phyloP scores from a whole-genome alignment of 2,888 invertebrate genomes.

The Andrena flavipes region DNA sequence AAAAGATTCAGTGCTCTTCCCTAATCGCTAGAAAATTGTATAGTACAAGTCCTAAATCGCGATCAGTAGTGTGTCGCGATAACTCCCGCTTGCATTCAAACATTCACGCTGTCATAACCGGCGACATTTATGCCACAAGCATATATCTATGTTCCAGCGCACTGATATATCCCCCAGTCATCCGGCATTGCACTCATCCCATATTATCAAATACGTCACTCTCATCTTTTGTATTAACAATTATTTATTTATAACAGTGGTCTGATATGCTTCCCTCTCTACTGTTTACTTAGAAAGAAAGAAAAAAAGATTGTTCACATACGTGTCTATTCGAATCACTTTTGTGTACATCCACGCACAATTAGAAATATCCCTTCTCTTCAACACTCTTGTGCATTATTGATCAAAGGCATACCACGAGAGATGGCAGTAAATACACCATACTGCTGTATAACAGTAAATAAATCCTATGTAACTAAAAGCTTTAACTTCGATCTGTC shows the following conservation, averaged over 20 bases:
- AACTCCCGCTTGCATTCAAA: constrained; percentile 53
- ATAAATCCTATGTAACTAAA: constrained; percentile 70
- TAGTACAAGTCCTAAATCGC: constrained; percentile 67
- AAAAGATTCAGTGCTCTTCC: constrained; percentile 77
- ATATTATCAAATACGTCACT: constrained; percentile 76
- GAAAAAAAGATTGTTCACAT: constrained; percentile 49
- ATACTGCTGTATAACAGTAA: constrained; percentile 72
- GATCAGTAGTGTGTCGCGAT: constrained; percentile 62
- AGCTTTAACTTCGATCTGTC: constrained; percentile 62
- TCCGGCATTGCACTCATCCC: constrained; percentile 82
- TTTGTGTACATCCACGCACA: constrained; percentile 42
- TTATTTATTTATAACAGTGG: constrained; percentile 82
- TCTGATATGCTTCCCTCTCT: constrained; percentile 83
- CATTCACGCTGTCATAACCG: constrained; percentile 61
- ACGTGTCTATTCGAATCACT: constrained; percentile 59
- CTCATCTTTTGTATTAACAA: constrained; percentile 77
- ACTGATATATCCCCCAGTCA: constrained; percentile 60
- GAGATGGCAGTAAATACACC: constrained; percentile 77
- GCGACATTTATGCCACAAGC: constrained; percentile 51
- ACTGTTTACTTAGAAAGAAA: constrained; percentile 55
- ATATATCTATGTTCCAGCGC: constrained; percentile 50
- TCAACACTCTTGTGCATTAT: constrained; percentile 66
- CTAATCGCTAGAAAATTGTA: constrained; percentile 71
- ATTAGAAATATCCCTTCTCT: constrained; percentile 36
- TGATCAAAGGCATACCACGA: constrained; percentile 76